Percentiles rank a stretch among this genome's conserved stretches.
Conservation (phyloP, 2,888 invertebrate species). For the Andrena fulva region DNA sequence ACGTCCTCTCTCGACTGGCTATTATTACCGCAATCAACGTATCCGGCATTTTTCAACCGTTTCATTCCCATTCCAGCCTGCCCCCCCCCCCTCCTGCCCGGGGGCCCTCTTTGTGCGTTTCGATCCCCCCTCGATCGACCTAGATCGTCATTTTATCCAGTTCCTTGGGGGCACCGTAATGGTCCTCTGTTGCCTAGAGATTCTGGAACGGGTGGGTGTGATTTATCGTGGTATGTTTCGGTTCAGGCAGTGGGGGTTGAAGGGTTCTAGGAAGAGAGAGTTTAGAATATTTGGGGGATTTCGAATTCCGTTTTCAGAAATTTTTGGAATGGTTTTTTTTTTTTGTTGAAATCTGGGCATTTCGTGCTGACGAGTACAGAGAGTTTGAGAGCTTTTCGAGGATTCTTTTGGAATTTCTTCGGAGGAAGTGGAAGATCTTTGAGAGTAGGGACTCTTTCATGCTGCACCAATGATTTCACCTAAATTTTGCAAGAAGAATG, state of each 20-base stretch:
- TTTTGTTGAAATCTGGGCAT: too few species aligned
- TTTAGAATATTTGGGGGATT: too few species aligned
- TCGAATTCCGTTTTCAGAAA: too few species aligned
- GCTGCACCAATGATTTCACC: slow-evolving; percentile 7
- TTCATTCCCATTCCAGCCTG: slow-evolving; percentile 59
- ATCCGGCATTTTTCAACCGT: slow-evolving; percentile 80
- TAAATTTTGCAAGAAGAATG: too few species aligned
- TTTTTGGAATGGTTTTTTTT: too few species aligned
- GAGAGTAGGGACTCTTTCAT: too few species aligned
- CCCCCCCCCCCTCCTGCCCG: background rate
- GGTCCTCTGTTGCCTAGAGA: background rate
- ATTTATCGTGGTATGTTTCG: background rate
- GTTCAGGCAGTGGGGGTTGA: too few species aligned
- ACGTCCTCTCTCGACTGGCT: slow-evolving; percentile 65
- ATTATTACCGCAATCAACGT: slow-evolving; percentile 79
- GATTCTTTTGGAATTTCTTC: too few species aligned
- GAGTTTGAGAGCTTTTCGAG: too few species aligned
- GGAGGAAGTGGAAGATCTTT: too few species aligned
- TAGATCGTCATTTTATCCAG: background rate
- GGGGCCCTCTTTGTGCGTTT: background rate
- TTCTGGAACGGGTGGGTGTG: background rate
- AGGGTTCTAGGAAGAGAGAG: too few species aligned
- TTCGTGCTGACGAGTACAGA: too few species aligned
- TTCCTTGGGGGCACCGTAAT: background rate
- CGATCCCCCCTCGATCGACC: slow-evolving; percentile 27